A percentile compares a stretch with the other conserved stretches of the same genome.
Conservation (phyloP, 2,113 vertebrate genomes). For the Mobula hypostoma region DNA sequence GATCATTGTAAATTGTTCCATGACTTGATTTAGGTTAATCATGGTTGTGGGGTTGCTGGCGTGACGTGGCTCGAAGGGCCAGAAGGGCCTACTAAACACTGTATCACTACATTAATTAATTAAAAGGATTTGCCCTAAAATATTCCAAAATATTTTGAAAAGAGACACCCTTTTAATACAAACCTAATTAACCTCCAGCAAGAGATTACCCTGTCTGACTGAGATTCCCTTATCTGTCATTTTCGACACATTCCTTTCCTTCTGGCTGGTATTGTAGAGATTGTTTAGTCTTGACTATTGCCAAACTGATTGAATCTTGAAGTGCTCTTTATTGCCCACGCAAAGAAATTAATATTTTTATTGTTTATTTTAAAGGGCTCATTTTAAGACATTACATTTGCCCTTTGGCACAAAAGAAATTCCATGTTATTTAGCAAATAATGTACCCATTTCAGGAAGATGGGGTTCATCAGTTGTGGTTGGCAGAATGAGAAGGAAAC, state of each 20-base stretch:
- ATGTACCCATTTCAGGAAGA: neutral
- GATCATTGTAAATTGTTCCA: too few species aligned
- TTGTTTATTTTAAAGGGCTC: neutral
- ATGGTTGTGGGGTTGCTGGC: too few species aligned
- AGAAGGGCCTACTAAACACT: too few species aligned
- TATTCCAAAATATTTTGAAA: slow-evolving; percentile 17
- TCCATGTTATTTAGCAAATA: neutral
- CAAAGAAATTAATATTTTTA: slow-evolving; percentile 12
- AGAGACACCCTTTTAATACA: slow-evolving; percentile 21
- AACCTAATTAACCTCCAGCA: slow-evolving; percentile 35
- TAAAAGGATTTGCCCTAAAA: slow-evolving; percentile 9
- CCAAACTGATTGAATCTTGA: slow-evolving; percentile 27
- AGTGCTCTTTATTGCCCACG: neutral
- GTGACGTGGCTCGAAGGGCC: too few species aligned
- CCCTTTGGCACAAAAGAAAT: neutral
- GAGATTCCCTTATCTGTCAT: slow-evolving; percentile 22
- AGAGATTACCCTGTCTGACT: slow-evolving; percentile 5
- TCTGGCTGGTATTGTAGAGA: slow-evolving; percentile 23
- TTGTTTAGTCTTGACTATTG: slow-evolving; percentile 20
- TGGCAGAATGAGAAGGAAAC: too few species aligned
- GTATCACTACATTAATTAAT: too few species aligned
- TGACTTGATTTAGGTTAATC: too few species aligned
- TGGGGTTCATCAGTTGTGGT: too few species aligned
- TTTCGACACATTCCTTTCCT: neutral
- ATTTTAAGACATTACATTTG: neutral